Evolutionary conservation across 2,888 invertebrate genomes (phyloP).

Genomic region (Lagria hirta): DNA sequence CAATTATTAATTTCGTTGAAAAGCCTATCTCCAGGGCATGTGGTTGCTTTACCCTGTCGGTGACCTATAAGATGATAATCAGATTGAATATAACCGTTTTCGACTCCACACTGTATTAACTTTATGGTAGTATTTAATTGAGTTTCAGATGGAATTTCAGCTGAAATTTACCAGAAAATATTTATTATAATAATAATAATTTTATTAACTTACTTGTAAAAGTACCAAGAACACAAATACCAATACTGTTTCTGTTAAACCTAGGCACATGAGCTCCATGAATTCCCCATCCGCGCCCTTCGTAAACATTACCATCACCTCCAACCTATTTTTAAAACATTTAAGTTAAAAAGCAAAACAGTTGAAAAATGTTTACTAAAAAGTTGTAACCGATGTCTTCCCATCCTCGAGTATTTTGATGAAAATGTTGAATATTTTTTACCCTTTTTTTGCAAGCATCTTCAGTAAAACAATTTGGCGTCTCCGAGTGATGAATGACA

Average conservation of each 20-base stretch:
- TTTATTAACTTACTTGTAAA: conserved; percentile 53
- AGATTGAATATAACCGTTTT: conserved; percentile 24
- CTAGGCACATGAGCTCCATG: conserved; percentile 62
- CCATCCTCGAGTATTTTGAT: conserved; percentile 43
- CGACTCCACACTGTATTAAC: conserved; percentile 33
- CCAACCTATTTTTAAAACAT: conserved; percentile 58
- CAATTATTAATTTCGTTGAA: conserved; percentile 32
- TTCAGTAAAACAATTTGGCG: conserved; percentile 45
- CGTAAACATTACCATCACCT: conserved; percentile 66
- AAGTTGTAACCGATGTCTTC: conserved; percentile 51
- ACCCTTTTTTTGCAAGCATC: conserved; percentile 49
- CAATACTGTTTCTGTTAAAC: conserved; percentile 64
- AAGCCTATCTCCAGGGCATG: conserved; percentile 38
- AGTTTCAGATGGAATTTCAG: conserved; percentile 23
- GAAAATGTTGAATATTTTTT: conserved; percentile 50
- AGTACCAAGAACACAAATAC: conserved; percentile 64
- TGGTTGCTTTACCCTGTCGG: conserved; percentile 34
- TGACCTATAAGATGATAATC: conserved; percentile 38
- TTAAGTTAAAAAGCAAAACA: conserved; percentile 3
- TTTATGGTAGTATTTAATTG: conserved; percentile 33
- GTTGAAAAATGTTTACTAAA: conserved; percentile 40
- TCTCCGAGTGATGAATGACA: conserved; percentile 55
- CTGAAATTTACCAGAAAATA: conserved; percentile 22
- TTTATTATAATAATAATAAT: conserved; percentile 2
- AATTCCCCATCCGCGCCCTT: conserved; percentile 66